Evolutionary conservation across 2,113 vertebrate species (phyloP).

Genomic region (Holacanthus passer): DNA sequence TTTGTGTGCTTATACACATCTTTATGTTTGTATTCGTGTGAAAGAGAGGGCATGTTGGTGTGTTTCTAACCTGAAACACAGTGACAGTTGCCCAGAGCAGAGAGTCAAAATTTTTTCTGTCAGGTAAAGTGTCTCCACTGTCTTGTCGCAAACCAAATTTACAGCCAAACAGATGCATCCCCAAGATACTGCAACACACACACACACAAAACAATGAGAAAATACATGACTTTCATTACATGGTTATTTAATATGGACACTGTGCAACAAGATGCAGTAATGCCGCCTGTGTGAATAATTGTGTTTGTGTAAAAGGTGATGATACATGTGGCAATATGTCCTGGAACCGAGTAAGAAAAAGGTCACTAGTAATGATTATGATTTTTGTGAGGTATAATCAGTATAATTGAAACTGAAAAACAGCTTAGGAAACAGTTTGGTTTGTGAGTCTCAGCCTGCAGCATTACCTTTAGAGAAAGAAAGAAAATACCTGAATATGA

Average conservation of each 20-base stretch:
- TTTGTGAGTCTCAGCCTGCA: background rate
- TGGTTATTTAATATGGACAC: constrained; percentile 21
- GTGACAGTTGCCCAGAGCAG: constrained; percentile 98
- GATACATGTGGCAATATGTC: constrained; percentile 26
- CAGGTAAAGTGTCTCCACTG: constrained; percentile 93
- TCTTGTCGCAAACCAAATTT: constrained; percentile 95
- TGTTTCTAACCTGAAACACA: constrained; percentile 92
- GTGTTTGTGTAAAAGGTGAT: constrained; percentile 15
- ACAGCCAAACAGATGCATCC: constrained; percentile 97
- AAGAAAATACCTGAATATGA: constrained; percentile 91
- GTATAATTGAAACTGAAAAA: constrained; percentile 21
- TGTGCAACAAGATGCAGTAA: constrained; percentile 12
- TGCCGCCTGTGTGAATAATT: constrained; percentile 1
- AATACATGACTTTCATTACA: constrained; percentile 46
- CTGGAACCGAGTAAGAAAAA: background rate
- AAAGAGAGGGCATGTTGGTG: background rate
- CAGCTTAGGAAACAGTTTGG: constrained; percentile 15
- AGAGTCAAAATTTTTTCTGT: constrained; percentile 98
- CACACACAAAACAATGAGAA: constrained; percentile 6
- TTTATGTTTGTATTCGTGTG: constrained; percentile 1
- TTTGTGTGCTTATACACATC: background rate
- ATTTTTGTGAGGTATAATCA: constrained; percentile 8
- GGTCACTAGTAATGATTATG: background rate
- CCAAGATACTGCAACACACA: constrained; percentile 89
- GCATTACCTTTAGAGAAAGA: background rate